Evolutionary conservation across 37 sponge, comb jelly and placozoan genomes (phyloP).

Genomic region (Crambe crambe): DNA sequence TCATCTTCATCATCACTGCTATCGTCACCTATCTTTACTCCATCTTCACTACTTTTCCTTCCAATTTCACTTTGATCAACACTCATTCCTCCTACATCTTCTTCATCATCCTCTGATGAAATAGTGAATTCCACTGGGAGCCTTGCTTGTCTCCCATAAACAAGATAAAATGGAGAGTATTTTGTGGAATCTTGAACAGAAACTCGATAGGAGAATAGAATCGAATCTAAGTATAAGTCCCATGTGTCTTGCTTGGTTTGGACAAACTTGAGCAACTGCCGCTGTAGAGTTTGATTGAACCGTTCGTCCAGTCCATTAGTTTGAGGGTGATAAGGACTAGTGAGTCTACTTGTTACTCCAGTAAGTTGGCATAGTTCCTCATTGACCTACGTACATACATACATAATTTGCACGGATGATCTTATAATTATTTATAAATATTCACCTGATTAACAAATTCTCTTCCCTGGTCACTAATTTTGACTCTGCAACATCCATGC

Average conservation of each 20-base stretch:
- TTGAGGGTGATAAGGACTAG: constrained; percentile 49
- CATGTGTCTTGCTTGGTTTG: constrained; percentile 19
- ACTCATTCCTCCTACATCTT: too few relatives aligned
- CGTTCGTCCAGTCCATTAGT: constrained; percentile 47
- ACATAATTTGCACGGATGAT: not conserved
- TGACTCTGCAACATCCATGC: constrained; percentile 19
- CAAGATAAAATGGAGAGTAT: constrained; percentile 17
- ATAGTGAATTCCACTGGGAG: constrained; percentile 35
- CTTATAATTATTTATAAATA: not conserved
- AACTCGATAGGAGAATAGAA: constrained; percentile 23
- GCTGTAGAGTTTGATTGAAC: constrained; percentile 51
- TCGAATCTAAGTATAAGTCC: constrained; percentile 27
- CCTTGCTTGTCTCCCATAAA: constrained; percentile 25
- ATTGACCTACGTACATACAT: constrained; percentile 16
- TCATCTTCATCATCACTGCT: too few relatives aligned
- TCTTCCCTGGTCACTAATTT: constrained; percentile 29
- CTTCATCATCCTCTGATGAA: too few relatives aligned
- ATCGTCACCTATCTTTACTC: too few relatives aligned
- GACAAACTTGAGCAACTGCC: constrained; percentile 15
- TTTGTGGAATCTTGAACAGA: constrained; percentile 25
- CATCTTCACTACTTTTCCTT: too few relatives aligned
- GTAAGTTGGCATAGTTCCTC: constrained; percentile 20
- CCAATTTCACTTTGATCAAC: too few relatives aligned
- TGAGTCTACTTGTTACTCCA: constrained; percentile 8
- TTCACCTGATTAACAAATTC: constrained; percentile 43